Evolutionary conservation across 2,888 invertebrate species (phyloP), one percentile per base, ranked within the genome.

Genomic region (Andrena dorsata): DNA sequence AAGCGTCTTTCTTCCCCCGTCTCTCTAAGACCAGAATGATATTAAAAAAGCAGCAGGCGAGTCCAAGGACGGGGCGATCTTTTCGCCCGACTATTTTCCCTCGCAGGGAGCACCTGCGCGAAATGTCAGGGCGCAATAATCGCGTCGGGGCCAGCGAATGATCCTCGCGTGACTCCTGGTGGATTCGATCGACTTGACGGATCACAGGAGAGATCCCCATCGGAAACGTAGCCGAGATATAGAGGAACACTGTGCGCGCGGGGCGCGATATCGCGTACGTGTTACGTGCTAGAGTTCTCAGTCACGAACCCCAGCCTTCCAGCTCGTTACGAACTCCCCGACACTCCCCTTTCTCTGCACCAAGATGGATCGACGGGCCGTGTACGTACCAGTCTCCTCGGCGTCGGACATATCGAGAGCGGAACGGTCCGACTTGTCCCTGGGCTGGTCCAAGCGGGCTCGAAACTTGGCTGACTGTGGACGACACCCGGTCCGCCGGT

Each of bases 301-400:
- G 84, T 86, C 88, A 88, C 88, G 86, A 75, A 75, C 63, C 28
- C 41, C 32, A 30, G 26, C 5, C 65, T 58, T 26, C 51, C 30
- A 28, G 60, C 28, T 69, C 13, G 63, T 76, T 56, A 75, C 65
- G 51, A 71, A 71, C 69, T 70, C 58, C 56, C 41, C 4, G 41
- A 56, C 23, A 28, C 20, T 20, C 23, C 23, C 56, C 56, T 23
- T 23, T 8, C 23, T 10, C 23, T 20, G 7, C 23, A 20, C 60
- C 28, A 64, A 71, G 77, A 82, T 53, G 60, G 28, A 74, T 80
- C 72, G 56, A 56, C 56, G 76, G 32, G 51, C 64, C 41, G 35
- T 60, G 53, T 82, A 88, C 88, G 77, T 88, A 88, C 88, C 88
- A 71, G 83, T 86, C 35, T 83, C 88, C 20, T 87, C 87, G 76